Base-by-base conservation (phyloP, 2,797 vertebrate genomes). In the Knipowitschia caucasica region DNA sequence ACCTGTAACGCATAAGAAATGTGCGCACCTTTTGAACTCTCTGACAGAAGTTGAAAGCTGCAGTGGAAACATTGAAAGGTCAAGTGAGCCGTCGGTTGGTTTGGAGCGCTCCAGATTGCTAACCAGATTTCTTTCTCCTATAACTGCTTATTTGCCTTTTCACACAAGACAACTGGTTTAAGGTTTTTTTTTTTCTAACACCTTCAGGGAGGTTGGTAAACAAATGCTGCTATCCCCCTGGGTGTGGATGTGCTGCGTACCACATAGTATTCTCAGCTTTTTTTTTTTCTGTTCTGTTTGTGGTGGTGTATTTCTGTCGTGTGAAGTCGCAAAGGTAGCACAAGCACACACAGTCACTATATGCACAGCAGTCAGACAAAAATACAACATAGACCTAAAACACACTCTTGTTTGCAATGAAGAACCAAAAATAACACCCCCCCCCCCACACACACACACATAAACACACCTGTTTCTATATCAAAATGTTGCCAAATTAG, bases 391-490 rank as follows among this genome's bases (percentile, higher is more conserved):
- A 35, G 53, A 69, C 62, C 47, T 73, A 58, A 20, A 78, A 72
- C 68, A 82, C 65, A 76, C 63, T 47, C 55, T 58, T 53, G 53
- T 53, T 26, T 70, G 73, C 75, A 77, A 71, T 75, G 82, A 77
- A 80, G 66, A 59, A 68, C 82, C 74, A 75, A 86, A 87, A 84
- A 89, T 86, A 87, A 87, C 88, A 88, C 67, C 64, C n/a, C n/a
- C n/a, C n/a, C n/a, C n/a, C n/a, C n/a, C n/a, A n/a, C n/a, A n/a
- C n/a, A n/a, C n/a, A n/a, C n/a, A n/a, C n/a, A n/a, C n/a, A n/a
- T n/a, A n/a, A n/a, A n/a, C n/a, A n/a, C 88, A 91, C 88, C 87
- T 90, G 87, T 87, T 89, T 84, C 82, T 84, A 56, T 83, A 88
- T 80, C 86, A 85, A 83, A 73, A 73, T 81, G 80, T 78, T 78